These are phyloP conservation scores for Heliocidaris erythrogramma DNA, from an alignment of 35 echinoderm and acorn worm species.

Conservation along the genomic window DNA sequence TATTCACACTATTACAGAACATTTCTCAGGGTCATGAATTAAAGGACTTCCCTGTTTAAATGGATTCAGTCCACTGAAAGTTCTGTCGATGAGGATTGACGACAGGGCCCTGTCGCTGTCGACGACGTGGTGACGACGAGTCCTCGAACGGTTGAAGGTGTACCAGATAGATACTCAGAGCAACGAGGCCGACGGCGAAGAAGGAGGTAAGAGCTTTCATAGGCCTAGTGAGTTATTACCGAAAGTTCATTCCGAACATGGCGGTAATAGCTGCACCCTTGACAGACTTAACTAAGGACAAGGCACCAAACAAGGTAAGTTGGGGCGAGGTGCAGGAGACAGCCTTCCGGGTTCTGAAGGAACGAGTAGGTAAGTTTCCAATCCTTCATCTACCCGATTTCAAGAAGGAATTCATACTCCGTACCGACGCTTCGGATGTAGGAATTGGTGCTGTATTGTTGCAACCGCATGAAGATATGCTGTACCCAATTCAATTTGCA, in stretches of 20 bases:
- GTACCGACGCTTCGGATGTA: conserved; percentile 58
- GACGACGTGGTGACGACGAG: no score
- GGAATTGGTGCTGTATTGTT: conserved; percentile 47
- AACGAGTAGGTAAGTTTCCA: conserved; percentile 28
- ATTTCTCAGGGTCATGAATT: no score
- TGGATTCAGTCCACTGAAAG: no score
- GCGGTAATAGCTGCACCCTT: conserved; percentile 58
- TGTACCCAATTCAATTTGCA: conserved; percentile 51
- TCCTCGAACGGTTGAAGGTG: no score
- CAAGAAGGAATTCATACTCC: not conserved
- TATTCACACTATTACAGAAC: no score
- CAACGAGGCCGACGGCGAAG: conserved; percentile 50
- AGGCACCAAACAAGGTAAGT: conserved; percentile 48
- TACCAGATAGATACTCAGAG: not conserved
- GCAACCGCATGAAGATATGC: not conserved
- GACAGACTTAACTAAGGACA: conserved; percentile 57
- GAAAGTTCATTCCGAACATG: conserved; percentile 83
- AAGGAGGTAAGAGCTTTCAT: conserved; percentile 68
- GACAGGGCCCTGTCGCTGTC: no score
- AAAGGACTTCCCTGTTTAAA: no score
- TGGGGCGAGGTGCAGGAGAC: conserved; percentile 60
- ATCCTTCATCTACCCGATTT: conserved; percentile 56
- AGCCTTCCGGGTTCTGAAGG: conserved; percentile 61
- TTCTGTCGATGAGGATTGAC: no score
- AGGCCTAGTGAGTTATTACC: conserved; percentile 58